Evolutionary conservation across 2,888 invertebrate species (phyloP), one percentile per base, ranked within the genome.

Genomic region (Onchidella celtica): DNA sequence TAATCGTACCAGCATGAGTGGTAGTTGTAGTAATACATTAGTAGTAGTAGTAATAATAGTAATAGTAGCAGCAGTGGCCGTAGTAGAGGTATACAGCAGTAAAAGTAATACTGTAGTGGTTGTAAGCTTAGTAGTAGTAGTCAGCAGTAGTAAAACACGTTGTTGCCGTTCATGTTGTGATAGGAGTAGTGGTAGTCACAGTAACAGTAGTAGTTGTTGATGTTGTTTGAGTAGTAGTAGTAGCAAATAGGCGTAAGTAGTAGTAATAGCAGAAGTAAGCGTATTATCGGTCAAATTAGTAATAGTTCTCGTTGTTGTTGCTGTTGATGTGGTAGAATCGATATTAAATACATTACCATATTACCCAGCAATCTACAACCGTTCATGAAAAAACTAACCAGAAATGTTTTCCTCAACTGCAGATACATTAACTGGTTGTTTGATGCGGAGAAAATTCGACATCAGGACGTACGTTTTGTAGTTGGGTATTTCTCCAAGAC

Each of bases 401-500:
- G n/a, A n/a, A n/a, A n/a, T n/a, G n/a, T n/a, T n/a, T n/a, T n/a
- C n/a, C n/a, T n/a, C n/a, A n/a, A n/a, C n/a, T 69, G 0, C 85
- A 92, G 92, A 82, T 93, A 91, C 82, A 91, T 90, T 21, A 88
- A 90, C 69, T 92, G 91, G 91, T 86, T 91, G 32, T 89, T 92
- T 78, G 90, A 92, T 76, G 84, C 85, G 17, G 84, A 86, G 34
- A 91, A 91, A 84, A 91, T 93, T 21, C 89, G 91, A 29, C 87
- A 87, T 83, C 92, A 93, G 79, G 91, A 93, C 78, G 91, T 93
- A 0, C 85, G 91, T 4, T 87, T 91, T 14, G 90, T 92, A 27
- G 91, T 92, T 85, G 88, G 89, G 34, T 92, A 90, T 84, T 91
- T 91, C 80, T 86, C 90, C 6, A 87, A 89, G 80, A 91, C 90